Base-by-base conservation (phyloP, 1,140 invertebrate species). In the Musca domestica region DNA sequence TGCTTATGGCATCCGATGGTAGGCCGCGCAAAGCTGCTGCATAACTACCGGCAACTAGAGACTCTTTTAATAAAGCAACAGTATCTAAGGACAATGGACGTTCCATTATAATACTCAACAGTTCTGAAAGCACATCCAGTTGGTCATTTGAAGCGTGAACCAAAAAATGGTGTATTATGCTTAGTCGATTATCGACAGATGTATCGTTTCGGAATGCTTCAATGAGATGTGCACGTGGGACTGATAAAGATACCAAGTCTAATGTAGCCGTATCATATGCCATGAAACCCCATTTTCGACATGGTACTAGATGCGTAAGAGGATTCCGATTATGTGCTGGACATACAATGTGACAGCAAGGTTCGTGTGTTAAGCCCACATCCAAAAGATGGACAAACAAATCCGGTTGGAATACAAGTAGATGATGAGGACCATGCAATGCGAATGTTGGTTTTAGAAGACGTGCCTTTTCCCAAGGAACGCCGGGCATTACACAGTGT, bases 311-410 rank as follows among this genome's bases (percentile, higher is more conserved):
- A 72, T 88, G 88, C 1, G 87, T 88, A n/a, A 87, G 83, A 49
- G 86, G 83, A 15, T 87, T 81, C 10, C 86, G 84, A 20, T 83
- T 83, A 20, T 84, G 81, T 6, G 87, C 83, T 19, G 88, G 83
- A 66, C 88, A 86, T 0, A 91, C 84, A 68, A 93, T 88, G 71
- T 94, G 92, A 73, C 91, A 92, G 68, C 87, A 89, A 0, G 92
- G 92, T 77, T 92, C 90, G 74, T 95, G 93, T 64, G 87, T 86
- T 4, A 89, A 78, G 17, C 91, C 92, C 68, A 94, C 88, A 79
- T 95, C 92, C 48, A 94, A 81, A 14, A 94, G 77, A 76, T 94
- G 92, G 0, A 90, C 88, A 80, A 93, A 94, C 4, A 91, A 82
- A 72, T 89, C 90, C 49, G 91, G 91, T 15, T 90, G 89, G 71